Base-by-base conservation (phyloP, 1,140 invertebrate species). In the Asobara japonica region DNA sequence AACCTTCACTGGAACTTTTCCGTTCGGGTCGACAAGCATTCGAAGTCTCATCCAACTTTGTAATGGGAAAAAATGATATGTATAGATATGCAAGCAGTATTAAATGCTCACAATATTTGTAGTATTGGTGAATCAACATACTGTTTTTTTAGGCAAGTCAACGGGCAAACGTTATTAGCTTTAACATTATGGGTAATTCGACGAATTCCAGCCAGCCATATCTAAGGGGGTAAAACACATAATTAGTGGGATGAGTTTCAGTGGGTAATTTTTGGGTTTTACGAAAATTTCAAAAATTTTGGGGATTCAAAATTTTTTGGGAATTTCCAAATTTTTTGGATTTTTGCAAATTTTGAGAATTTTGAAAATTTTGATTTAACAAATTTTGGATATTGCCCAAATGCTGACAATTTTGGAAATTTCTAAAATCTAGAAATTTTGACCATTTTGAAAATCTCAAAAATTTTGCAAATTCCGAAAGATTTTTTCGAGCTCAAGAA, bases 131-230 rank as follows among this genome's bases (percentile, higher is more conserved):
- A 38, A 31, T 18, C 77, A 81, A 87, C 96, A 97, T 94, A 99
- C 97, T 99, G 98, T 91, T 99, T 99, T 89, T 96, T 97, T 80
- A 99, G 92, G 90, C 96, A 97, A 78, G 96, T 98, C 93, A 98
- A 96, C 51, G 98, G 97, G 88, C 97, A 99, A 80, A 98, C 93
- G 91, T 99, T 99, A 91, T 98, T 98, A 78, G 95, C 96, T 92
- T 99, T 99, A 79, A 97, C 96, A 89, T 99, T 99, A 90, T 98
- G 96, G 67, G 97, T 98, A 83, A 99, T 97, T 88, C 92, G 92
- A 88, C 97, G 91, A 78, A 99, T 91, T 78, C 94, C 96, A 86
- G 96, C 93, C 89, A 98, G 92, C 98, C 98, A 99, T 82, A 91
- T 92, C 97, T 98, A 89, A 77, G 90, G 89, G 88, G 80, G 83